Evolutionary conservation across 1,140 invertebrate species (phyloP).

Genomic region (Drosophila triauraria): DNA sequence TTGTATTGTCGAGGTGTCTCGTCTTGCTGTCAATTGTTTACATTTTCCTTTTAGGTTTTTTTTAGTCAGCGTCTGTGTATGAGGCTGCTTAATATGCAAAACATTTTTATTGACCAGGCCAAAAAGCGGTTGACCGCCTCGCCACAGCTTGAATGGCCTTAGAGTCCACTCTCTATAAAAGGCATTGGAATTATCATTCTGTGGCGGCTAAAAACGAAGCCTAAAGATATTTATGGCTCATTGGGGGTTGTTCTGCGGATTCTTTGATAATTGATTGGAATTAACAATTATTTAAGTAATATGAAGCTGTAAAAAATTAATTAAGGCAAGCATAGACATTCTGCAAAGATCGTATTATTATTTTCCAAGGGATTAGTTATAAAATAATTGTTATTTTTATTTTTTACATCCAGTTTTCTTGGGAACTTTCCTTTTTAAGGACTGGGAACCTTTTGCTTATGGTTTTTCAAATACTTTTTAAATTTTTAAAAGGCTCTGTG

Average conservation of each 20-base stretch:
- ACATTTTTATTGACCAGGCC: slow-evolving; percentile 68
- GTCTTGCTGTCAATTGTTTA: slow-evolving; percentile 69
- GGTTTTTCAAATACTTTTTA: too few species aligned
- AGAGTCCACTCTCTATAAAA: slow-evolving; percentile 36
- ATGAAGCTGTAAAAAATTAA: neutral
- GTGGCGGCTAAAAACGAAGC: slow-evolving; percentile 20
- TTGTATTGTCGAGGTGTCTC: slow-evolving; percentile 20
- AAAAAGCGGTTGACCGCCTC: slow-evolving; percentile 69
- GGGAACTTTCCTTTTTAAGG: too few species aligned
- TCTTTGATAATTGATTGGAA: slow-evolving; percentile 10
- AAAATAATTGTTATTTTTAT: neutral
- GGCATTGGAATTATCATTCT: slow-evolving; percentile 54
- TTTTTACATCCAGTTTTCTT: too few species aligned
- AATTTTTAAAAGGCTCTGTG: too few species aligned
- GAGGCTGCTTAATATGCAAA: slow-evolving; percentile 71
- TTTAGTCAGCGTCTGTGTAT: neutral
- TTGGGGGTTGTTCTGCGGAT: neutral
- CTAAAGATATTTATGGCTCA: slow-evolving; percentile 7
- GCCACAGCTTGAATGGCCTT: slow-evolving; percentile 44
- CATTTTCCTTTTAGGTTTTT: slow-evolving; percentile 65
- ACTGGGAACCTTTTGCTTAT: too few species aligned
- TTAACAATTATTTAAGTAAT: neutral
- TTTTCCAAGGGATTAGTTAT: neutral
- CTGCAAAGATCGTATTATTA: neutral
- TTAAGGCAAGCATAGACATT: too few species aligned